These are phyloP conservation scores for Antheraea assamensis DNA, from an alignment of 2,888 invertebrate species.

Conservation along the genomic window DNA sequence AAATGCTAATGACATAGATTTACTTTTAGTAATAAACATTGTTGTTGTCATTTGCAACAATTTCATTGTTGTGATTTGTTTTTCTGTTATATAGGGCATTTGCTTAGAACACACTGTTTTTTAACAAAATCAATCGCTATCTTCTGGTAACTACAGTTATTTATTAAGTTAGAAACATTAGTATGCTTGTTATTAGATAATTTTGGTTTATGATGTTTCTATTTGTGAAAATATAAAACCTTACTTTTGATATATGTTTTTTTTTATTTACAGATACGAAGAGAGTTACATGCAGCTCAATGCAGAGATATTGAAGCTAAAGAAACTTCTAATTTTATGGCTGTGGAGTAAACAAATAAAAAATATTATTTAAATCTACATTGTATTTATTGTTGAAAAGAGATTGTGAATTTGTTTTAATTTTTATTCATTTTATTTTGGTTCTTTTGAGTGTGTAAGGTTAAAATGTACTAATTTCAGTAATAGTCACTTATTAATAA, in stretches of 20 bases:
- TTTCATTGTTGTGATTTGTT: no score
- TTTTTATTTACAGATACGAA: slow-evolving; percentile 84
- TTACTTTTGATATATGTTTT: slow-evolving; percentile 18
- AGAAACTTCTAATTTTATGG: slow-evolving; percentile 52
- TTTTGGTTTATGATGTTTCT: neutral
- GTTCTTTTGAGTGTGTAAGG: neutral
- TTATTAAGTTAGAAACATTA: no score
- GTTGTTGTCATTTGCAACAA: no score
- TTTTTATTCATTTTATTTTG: neutral
- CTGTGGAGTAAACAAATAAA: slow-evolving; percentile 58
- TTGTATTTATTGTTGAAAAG: neutral
- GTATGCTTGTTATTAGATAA: no score
- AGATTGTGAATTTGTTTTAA: neutral
- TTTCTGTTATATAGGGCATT: no score
- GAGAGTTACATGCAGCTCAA: slow-evolving; percentile 92
- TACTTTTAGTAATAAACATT: no score
- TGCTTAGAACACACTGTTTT: no score
- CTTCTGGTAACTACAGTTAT: no score
- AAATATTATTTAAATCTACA: neutral
- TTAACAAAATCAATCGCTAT: no score
- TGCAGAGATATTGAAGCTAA: slow-evolving; percentile 88
- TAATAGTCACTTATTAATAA: no score
- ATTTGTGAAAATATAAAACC: neutral
- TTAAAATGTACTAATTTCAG: no score
- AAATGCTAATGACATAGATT: no score